Base-by-base conservation (phyloP, 1,140 invertebrate species). In the Drosophila rufa region DNA sequence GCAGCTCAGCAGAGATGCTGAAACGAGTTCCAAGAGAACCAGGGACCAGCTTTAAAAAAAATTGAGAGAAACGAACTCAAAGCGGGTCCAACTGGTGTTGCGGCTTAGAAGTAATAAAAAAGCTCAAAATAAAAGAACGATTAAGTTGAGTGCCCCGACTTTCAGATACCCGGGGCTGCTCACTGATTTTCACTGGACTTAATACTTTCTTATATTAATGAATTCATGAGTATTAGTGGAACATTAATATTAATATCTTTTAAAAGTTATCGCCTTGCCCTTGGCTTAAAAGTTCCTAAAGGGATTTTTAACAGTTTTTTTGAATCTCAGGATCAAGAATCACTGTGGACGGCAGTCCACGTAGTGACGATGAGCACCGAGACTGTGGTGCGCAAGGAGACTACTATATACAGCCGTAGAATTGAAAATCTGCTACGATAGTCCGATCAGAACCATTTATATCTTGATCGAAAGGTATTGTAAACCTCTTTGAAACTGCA, bases 1-100 rank as follows among this genome's bases (percentile, higher is more conserved):
- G 61, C 42, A 64, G 67, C 36, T 42, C 12, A 46, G 64, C 65
- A 38, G 62, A 36, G 36, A 66, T 43, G 70, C 73, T 60, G 51
- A 91, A 90, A 90, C 80, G 46, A 64, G 82, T 86, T 86, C 56
- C 76, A 60, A 76, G 42, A 82, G 70, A 71, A 69, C 65, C 36
- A 60, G 56, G 66, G 60, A 68, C 57, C 51, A 66, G 53, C 75
- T 58, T 58, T n/a, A 25, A n/a, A 64, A 58, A 65, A 48, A 53
- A 11, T 38, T 17, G 30, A 45, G 38, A 57, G 40, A 46, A 62
- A 43, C 73, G 67, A 82, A 58, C 53, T 12, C 9, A 58, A 57
- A 50, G 43, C 66, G 36, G 14, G 33, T 47, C 60, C 60, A 48
- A 47, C 43, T 27, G n/a, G 33, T 61, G 55, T 45, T 25, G 38